Base-by-base conservation (phyloP, 2,888 invertebrate genomes). In the Matsumyia berberina region DNA sequence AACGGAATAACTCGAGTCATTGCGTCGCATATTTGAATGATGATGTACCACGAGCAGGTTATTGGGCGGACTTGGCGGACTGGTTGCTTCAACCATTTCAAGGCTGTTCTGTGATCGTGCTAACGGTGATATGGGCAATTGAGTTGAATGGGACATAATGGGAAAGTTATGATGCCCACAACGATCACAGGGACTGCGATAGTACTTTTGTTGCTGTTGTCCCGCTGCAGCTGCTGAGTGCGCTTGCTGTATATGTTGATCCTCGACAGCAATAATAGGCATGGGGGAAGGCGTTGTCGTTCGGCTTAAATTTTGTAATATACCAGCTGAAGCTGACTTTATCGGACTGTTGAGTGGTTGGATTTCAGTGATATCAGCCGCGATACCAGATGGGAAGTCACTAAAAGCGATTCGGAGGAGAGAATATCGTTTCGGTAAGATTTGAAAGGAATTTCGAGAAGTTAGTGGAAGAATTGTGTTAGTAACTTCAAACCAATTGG, bases 91-190 rank as follows among this genome's bases (percentile, higher is more conserved):
- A 12, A 89, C 86, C 53, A 89, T 76, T 74, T 91, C 91, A 76
- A 91, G 87, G 76, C 90, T 90, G n/a, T 89, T 90, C 67, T 90
- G 91, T 24, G 91, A 89, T 87, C 88, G 89, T n/a, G 89, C 90
- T 49, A 90, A 78, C 29, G 90, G 89, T 0, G 90, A 90, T 70
- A 89, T 91, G 39, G 91, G 89, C 37, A 81, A 57, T 12, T 69
- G 80, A 17, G 15, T 58, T 12, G 69, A 29, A 74, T 90, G 90
- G 46, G 89, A 88, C 90, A 90, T 90, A n/a, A 90, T 88, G 9
- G 90, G 90, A 72, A 90, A 72, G 74, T 88, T 90, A 74, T 90
- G 90, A 76, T 89, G 89, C 2, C 91, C 90, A 58, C 91, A 91
- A 60, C 89, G 89, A 82, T 90, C 90, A 62, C 91, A 91, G 24